A percentile compares a stretch with the other conserved stretches of the same genome.
Conservation (phyloP, 2,113 vertebrate species). For the Istiophorus platypterus region DNA sequence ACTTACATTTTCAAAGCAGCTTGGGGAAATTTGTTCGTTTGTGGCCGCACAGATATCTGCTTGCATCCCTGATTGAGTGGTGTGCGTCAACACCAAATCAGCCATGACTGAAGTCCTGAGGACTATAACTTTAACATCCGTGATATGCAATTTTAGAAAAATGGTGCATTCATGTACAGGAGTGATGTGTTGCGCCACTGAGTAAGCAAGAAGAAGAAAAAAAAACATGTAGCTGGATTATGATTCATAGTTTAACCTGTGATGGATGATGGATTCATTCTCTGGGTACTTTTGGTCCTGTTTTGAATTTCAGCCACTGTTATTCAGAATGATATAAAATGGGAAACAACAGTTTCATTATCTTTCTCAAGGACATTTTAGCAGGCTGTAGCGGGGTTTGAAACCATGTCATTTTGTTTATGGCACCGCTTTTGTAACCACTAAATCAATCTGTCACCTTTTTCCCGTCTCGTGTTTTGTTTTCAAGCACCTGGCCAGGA, state of each 20-base stretch:
- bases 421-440: slow-evolving; percentile 31
- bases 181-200: too few relatives aligned
- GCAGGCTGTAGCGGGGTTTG: background rate
- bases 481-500: slow-evolving; percentile 40
- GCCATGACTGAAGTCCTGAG: too few relatives aligned
- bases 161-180: too few relatives aligned
- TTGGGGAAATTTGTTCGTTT: too few relatives aligned
- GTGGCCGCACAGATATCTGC: too few relatives aligned
- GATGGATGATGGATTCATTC: background rate
- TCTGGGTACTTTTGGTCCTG: background rate
- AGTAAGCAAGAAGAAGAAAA: too few relatives aligned
- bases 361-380: slow-evolving; percentile 23
- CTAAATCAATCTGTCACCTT: slow-evolving; percentile 26
- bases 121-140: too few relatives aligned
- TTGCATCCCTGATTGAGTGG: too few relatives aligned
- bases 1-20: too few relatives aligned
- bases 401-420: slow-evolving; percentile 42
- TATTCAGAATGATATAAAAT: background rate
- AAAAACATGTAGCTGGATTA: too few relatives aligned
- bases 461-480: slow-evolving; percentile 43
- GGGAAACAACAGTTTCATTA: background rate
- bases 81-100: too few relatives aligned
- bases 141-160: too few relatives aligned
- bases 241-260: background rate
- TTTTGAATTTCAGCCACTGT: background rate